Evolutionary conservation across 2,888 invertebrate genomes (phyloP).

Genomic region (Leptinotarsa juncta): DNA sequence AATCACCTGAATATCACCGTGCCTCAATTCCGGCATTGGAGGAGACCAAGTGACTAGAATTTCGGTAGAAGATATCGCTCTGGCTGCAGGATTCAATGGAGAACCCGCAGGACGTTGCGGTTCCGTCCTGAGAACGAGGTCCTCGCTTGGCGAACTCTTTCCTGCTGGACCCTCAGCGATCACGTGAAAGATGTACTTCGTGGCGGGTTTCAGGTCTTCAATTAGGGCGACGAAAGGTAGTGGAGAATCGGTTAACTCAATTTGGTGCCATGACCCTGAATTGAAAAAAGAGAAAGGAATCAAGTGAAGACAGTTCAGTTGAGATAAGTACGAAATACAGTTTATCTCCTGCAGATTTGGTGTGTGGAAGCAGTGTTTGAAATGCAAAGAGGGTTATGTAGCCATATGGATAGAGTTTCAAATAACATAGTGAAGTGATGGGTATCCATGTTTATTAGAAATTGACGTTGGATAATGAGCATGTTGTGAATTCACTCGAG

Average conservation of each 20-base stretch:
- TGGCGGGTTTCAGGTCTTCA: constrained; percentile 78
- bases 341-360: too few species aligned
- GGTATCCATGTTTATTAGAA: too few species aligned
- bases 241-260: constrained; percentile 75
- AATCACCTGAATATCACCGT: constrained; percentile 73
- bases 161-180: constrained; percentile 82
- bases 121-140: constrained; percentile 74
- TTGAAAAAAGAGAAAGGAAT: not conserved
- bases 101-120: constrained; percentile 79
- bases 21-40: constrained; percentile 75
- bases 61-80: constrained; percentile 79
- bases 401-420: too few species aligned
- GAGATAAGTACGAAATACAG: too few species aligned
- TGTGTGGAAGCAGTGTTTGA: too few species aligned
- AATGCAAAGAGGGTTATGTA: too few species aligned
- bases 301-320: too few species aligned
- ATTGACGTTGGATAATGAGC: too few species aligned
- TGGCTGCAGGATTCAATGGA: constrained; percentile 74
- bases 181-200: constrained; percentile 77
- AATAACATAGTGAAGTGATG: too few species aligned
- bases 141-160: constrained; percentile 75
- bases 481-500: too few species aligned
- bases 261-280: constrained; percentile 73
- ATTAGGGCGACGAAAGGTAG: constrained; percentile 73
- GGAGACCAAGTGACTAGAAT: constrained; percentile 81